phyloP scores from a whole-genome alignment of 2,888 invertebrate species.

The Pedicia rivosa region DNA sequence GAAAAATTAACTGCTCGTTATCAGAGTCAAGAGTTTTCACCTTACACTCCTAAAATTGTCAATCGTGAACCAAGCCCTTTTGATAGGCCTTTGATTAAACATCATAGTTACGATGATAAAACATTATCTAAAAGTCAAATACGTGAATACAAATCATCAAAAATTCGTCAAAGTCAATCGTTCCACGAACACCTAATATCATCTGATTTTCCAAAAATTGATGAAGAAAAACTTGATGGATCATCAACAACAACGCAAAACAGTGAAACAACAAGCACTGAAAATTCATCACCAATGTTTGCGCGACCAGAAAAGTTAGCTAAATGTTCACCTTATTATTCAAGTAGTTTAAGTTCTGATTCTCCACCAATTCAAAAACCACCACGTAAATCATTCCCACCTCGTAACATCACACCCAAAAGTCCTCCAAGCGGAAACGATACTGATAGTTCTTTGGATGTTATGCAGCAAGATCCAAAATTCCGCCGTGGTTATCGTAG shows the following conservation, averaged over 20 bases:
- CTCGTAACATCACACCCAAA: constrained; percentile 43
- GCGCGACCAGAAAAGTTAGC: constrained; percentile 36
- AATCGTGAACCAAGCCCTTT: constrained; percentile 35
- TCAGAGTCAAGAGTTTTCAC: constrained; percentile 45
- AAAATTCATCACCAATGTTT: constrained; percentile 27
- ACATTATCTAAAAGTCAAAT: constrained; percentile 46
- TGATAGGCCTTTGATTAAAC: constrained; percentile 42
- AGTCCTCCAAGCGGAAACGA: constrained; percentile 61
- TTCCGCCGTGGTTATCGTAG: constrained; percentile 51
- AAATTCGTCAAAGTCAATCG: constrained; percentile 44
- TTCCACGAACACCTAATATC: constrained; percentile 45
- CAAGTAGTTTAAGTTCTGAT: constrained; percentile 57
- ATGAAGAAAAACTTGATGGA: constrained; percentile 35
- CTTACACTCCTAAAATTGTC: constrained; percentile 19
- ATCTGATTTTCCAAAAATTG: constrained; percentile 36
- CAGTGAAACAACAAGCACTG: constrained; percentile 34
- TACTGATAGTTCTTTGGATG: constrained; percentile 52
- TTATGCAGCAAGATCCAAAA: constrained; percentile 46
- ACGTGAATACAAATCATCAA: constrained; percentile 44
- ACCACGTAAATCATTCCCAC: constrained; percentile 44
- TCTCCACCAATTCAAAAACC: constrained; percentile 53
- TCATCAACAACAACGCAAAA: constrained; percentile 33
- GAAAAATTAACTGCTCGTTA: constrained; percentile 46
- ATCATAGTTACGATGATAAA: constrained; percentile 48
- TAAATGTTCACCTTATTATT: constrained; percentile 59